Conservation (phyloP, 2,888 invertebrate species). For the Stratiomys singularior region DNA sequence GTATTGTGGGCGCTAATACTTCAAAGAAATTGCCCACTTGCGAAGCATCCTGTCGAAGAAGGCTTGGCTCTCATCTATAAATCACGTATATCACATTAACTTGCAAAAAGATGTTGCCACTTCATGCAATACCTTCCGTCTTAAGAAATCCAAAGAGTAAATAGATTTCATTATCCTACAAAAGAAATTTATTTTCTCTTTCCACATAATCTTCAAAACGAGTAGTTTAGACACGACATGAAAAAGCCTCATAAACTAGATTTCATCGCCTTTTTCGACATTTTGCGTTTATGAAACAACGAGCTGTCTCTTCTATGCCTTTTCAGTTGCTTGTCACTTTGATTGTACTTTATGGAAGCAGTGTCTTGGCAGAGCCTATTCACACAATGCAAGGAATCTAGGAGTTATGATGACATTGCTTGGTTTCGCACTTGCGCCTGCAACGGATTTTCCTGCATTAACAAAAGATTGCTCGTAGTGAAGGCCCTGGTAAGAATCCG, state of each 20-base stretch:
- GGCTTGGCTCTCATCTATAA: too few species aligned
- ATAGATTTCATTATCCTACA: neutral
- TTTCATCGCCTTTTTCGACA: conserved; percentile 38
- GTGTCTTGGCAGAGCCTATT: conserved; percentile 40
- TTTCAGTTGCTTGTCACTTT: conserved; percentile 53
- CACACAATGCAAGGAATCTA: conserved; percentile 32
- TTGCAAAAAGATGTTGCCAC: too few species aligned
- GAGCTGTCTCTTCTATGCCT: conserved; percentile 35
- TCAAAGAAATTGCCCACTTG: too few species aligned
- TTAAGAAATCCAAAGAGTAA: neutral
- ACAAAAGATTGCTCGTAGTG: conserved; percentile 11
- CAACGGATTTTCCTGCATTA: neutral
- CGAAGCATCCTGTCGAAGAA: too few species aligned
- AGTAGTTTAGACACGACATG: conserved; percentile 35
- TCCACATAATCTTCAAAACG: conserved; percentile 19
- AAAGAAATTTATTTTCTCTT: conserved; percentile 26
- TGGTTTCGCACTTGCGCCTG: conserved; percentile 4
- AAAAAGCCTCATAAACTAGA: conserved; percentile 43
- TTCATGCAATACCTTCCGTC: neutral
- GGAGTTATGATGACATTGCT: conserved; percentile 24
- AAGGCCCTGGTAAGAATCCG: neutral
- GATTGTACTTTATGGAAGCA: conserved; percentile 52
- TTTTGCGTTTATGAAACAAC: conserved; percentile 39
- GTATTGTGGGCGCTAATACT: too few species aligned
- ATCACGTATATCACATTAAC: too few species aligned